phyloP scores from a whole-genome alignment of 2,113 vertebrate genomes.

The Cyanoderma ruficeps region DNA sequence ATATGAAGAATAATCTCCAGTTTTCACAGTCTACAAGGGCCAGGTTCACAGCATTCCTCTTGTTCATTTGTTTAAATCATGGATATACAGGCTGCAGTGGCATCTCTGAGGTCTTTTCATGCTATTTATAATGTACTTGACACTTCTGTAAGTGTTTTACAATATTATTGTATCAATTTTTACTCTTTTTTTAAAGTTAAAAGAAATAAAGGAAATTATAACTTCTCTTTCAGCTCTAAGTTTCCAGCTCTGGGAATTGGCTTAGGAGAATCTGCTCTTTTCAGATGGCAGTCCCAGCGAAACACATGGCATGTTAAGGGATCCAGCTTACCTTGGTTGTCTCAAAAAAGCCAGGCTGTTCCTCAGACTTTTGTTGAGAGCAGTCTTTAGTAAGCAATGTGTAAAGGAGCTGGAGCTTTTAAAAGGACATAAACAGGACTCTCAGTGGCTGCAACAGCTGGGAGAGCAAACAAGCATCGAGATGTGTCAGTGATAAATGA shows the following conservation, averaged over 20 bases:
- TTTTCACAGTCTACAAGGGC: background rate
- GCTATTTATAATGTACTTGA: background rate
- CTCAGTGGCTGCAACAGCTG: background rate
- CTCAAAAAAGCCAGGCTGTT: background rate
- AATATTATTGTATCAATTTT: background rate
- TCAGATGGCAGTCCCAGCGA: background rate
- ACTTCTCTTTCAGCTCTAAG: background rate
- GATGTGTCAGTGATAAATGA: background rate
- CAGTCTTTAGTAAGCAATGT: background rate
- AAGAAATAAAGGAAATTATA: background rate
- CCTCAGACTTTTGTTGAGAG: background rate
- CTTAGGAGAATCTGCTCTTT: background rate
- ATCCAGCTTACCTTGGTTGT: accelerated
- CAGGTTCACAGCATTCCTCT: background rate
- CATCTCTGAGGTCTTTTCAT: background rate
- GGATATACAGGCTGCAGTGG: background rate
- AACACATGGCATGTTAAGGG: accelerated
- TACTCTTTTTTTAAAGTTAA: no score
- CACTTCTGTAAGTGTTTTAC: background rate
- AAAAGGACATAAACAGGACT: background rate
- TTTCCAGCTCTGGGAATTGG: background rate
- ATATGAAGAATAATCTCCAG: background rate
- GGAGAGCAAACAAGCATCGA: background rate
- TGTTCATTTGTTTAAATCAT: background rate
- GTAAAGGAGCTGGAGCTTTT: background rate